Conservation (phyloP, 2,888 invertebrate species). For the Melipona beecheii region DNA sequence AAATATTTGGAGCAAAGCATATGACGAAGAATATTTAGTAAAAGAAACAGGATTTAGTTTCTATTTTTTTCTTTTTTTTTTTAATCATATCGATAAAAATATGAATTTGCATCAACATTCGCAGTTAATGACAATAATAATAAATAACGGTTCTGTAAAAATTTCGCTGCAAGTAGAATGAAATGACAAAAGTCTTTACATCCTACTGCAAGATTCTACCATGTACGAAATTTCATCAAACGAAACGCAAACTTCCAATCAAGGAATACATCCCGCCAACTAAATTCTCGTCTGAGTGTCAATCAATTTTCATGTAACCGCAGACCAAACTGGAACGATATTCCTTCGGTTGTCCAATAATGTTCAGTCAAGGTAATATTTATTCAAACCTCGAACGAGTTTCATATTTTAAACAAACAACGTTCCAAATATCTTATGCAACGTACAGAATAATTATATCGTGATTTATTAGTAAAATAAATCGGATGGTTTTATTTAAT, state of each 20-base stretch:
- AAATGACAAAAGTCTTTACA: neutral
- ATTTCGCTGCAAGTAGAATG: neutral
- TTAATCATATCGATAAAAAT: no score
- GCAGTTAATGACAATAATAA: no score
- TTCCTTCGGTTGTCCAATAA: conserved; percentile 2
- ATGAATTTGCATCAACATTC: no score
- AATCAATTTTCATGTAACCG: conserved; percentile 28
- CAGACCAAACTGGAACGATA: conserved; percentile 22
- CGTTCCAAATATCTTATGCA: neutral
- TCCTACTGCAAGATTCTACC: neutral
- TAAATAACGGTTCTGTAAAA: neutral
- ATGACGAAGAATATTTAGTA: no score
- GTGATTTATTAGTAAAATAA: neutral
- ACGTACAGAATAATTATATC: neutral
- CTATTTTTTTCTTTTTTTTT: no score
- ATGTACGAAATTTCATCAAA: conserved; percentile 1
- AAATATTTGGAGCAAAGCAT: no score
- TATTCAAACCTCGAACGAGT: neutral
- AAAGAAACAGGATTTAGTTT: no score
- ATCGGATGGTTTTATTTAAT: neutral
- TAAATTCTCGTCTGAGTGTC: conserved; percentile 15
- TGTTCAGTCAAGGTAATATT: neutral
- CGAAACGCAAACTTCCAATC: conserved; percentile 23
- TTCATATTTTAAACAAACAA: neutral
- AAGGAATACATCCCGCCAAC: conserved; percentile 4